Evolutionary conservation across 2,113 vertebrate genomes (phyloP), one percentile per base, ranked within the genome.

Genomic region (Pangasianodon hypophthalmus): DNA sequence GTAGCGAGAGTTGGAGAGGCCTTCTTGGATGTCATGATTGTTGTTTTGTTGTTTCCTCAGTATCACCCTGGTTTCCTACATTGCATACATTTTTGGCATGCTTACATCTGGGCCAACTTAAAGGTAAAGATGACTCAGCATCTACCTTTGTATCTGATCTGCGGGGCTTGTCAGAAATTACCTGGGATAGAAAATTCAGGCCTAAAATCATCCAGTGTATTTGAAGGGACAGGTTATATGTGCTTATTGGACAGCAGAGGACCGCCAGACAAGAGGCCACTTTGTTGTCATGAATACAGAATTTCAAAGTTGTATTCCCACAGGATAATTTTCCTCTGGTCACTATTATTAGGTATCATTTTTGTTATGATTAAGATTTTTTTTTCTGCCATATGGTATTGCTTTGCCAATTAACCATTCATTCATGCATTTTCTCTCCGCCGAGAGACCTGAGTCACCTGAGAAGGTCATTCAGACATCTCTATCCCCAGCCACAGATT

Each of bases 271-370:
- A 37, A 69, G 21, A 73, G 32, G 41, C 46, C 19, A 50, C 62
- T 26, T 67, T 82, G 58, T 88, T 88, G 77, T 24, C 13, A 41
- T 52, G 13, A 88, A 80, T 69, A 4, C 69, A 52, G 54, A 85
- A 89, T 89, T 84, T 89, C 16, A 48, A 83, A 87, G 75, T 81
- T 46, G 85, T 58, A 54, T 69, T 87, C 89, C 69, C 85, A 84
- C 16, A 85, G 54, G 85, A 54, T 84, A 58, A 46, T 87, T 69
- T 87, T 87, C 58, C 79, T 84, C 62, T 75, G 80, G 62, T 87
- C 62, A 90, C 32, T 71, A 87, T 87, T 87, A 75, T 71, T 75
- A 71, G 60, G 79, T 88, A 54, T 56, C 21, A 71, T 88, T 81
- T 54, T 64, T 67, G 52, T 54, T 50, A 88, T 81, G 62, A 88